A percentile compares a stretch with the other conserved stretches of the same genome.
phyloP scores from a whole-genome alignment of 2,113 vertebrate genomes.

The Lutjanus erythropterus region DNA sequence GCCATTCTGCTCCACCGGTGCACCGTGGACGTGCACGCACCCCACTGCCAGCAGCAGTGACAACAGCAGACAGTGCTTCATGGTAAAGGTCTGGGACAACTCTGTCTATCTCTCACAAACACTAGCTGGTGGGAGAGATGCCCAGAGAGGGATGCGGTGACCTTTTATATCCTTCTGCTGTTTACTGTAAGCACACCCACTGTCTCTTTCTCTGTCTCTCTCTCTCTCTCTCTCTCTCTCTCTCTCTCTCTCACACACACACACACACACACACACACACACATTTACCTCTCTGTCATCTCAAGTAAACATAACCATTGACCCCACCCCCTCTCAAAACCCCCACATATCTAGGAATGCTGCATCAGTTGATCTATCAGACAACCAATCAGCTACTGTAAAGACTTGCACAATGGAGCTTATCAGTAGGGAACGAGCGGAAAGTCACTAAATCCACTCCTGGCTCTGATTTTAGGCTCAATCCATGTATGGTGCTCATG shows the following conservation, averaged over 20 bases:
- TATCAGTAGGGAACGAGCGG: slow-evolving; percentile 27
- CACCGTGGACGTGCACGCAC: slow-evolving; percentile 45
- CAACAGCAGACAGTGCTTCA: slow-evolving; percentile 72
- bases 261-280: not conserved
- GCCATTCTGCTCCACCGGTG: slow-evolving; percentile 42
- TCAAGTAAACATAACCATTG: slow-evolving; percentile 68
- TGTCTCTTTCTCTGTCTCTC: not conserved
- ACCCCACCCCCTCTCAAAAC: not conserved
- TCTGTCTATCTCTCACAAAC: slow-evolving; percentile 16
- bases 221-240: not conserved
- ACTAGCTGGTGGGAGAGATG: slow-evolving; percentile 21
- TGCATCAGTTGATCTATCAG: slow-evolving; percentile 6
- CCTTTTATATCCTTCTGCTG: slow-evolving; percentile 54
- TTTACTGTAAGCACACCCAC: not conserved
- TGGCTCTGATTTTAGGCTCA: not conserved
- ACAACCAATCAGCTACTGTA: slow-evolving; percentile 36
- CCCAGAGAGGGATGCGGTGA: not conserved
- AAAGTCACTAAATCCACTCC: slow-evolving; percentile 19
- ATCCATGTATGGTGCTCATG: no score
- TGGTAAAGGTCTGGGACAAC: slow-evolving; percentile 40
- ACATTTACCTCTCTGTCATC: not conserved
- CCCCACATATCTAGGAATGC: not conserved
- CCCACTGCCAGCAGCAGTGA: slow-evolving; percentile 64
- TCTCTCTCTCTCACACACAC: not conserved
- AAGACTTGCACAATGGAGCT: slow-evolving; percentile 52